Percentiles rank a stretch among this genome's conserved stretches.
phyloP scores from a whole-genome alignment of 2,113 vertebrate species.

The Cichladusa arquata region DNA sequence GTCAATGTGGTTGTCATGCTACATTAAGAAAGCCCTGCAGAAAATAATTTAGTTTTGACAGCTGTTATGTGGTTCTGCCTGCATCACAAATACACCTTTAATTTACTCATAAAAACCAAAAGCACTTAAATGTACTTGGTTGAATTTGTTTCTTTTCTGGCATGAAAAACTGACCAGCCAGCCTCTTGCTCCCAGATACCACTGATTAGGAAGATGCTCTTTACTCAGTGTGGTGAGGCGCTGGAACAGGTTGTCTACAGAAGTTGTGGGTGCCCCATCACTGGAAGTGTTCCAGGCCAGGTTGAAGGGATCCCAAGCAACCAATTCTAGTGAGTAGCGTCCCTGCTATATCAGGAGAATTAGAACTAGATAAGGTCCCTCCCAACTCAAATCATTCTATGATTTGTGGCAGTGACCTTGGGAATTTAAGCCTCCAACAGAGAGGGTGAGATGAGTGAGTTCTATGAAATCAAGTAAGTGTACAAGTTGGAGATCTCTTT shows the following conservation, averaged over 20 bases:
- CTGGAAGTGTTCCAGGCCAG: background rate
- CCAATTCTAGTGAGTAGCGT: background rate
- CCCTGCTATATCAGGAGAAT: background rate
- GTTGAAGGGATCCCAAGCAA: background rate
- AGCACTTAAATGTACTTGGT: background rate
- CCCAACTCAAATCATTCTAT: background rate
- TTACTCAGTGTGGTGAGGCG: background rate
- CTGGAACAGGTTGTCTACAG: background rate
- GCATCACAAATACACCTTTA: background rate
- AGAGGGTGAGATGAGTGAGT: background rate
- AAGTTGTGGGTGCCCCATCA: background rate
- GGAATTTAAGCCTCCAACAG: background rate
- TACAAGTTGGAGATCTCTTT: background rate
- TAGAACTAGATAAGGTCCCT: background rate
- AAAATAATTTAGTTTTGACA: background rate
- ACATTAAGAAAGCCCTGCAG: background rate
- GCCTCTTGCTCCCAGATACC: background rate
- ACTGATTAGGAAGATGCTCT: background rate
- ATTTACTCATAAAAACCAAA: background rate
- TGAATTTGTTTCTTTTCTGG: background rate
- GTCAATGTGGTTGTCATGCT: background rate
- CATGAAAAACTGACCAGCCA: background rate
- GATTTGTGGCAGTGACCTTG: background rate
- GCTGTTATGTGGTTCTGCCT: background rate
- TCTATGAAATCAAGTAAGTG: background rate